Evolutionary conservation across 2,888 invertebrate species (phyloP).

Genomic region (Ypsolopha scabrella): DNA sequence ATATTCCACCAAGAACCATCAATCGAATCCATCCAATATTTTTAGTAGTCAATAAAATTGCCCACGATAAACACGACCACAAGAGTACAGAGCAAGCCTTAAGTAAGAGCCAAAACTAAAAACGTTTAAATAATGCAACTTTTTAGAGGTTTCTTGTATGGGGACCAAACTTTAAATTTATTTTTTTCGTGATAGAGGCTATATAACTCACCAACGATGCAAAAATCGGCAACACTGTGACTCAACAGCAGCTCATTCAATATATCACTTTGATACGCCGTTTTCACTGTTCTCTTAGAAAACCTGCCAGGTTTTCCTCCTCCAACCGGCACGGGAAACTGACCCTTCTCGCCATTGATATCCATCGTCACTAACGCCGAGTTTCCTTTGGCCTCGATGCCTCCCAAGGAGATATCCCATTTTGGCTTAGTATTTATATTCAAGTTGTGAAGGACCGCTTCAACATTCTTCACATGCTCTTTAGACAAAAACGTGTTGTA

Average conservation of each 20-base stretch:
- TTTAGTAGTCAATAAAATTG: too few species aligned
- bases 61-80: too few species aligned
- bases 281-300: slow-evolving; percentile 67
- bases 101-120: too few species aligned
- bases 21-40: too few species aligned
- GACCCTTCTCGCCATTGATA: slow-evolving; percentile 42
- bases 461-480: slow-evolving; percentile 80
- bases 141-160: neutral
- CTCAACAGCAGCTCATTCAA: slow-evolving; percentile 83
- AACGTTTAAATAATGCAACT: too few species aligned
- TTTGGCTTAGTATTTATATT: slow-evolving; percentile 42
- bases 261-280: slow-evolving; percentile 82
- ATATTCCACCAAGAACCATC: too few species aligned
- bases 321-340: slow-evolving; percentile 51
- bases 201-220: slow-evolving; percentile 75
- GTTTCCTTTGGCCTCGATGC: slow-evolving; percentile 34
- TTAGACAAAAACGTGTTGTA: slow-evolving; percentile 82
- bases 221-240: slow-evolving; percentile 85
- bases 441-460: slow-evolving; percentile 76
- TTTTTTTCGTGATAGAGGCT: too few species aligned
- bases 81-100: too few species aligned
- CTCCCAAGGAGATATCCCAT: slow-evolving; percentile 27
- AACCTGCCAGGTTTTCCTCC: slow-evolving; percentile 25
- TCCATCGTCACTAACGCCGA: slow-evolving; percentile 50
- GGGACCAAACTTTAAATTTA: too few species aligned